phyloP scores from a whole-genome alignment of 2,113 vertebrate species.

The mouse (Mus musculus) region DNA sequence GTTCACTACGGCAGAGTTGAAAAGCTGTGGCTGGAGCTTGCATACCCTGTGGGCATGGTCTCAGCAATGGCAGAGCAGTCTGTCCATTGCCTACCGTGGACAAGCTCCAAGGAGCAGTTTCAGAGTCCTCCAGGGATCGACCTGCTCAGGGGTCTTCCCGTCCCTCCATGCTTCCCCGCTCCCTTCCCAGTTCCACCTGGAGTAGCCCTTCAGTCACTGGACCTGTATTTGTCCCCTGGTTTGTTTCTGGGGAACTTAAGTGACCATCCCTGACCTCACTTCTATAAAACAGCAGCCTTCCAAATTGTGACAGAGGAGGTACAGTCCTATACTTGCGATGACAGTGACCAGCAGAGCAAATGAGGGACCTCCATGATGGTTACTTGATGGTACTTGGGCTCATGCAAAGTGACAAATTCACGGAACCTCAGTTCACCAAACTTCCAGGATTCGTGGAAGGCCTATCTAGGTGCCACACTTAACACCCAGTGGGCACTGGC shows the following conservation, averaged over 20 bases:
- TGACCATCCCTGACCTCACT: background rate
- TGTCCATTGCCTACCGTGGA: background rate
- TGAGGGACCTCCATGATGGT: background rate
- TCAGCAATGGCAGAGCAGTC: background rate
- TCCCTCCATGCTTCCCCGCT: background rate
- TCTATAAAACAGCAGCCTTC: background rate
- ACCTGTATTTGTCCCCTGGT: background rate
- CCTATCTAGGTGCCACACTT: accelerated
- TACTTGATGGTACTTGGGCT: too few relatives aligned
- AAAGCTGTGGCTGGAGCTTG: background rate
- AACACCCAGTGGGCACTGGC: background rate
- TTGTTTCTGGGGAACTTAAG: background rate
- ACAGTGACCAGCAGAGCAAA: too few relatives aligned
- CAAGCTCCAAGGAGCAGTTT: background rate
- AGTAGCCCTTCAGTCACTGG: background rate
- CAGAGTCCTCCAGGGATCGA: accelerated
- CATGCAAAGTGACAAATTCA: background rate
- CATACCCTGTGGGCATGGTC: accelerated
- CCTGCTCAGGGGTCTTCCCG: background rate
- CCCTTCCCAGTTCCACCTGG: background rate
- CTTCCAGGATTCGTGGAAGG: background rate
- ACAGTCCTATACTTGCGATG: background rate
- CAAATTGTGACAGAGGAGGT: accelerated
- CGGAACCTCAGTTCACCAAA: background rate
- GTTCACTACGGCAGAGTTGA: accelerated